Evolutionary conservation across 2,797 vertebrate species (phyloP).

Genomic region (Rhincodon typus): DNA sequence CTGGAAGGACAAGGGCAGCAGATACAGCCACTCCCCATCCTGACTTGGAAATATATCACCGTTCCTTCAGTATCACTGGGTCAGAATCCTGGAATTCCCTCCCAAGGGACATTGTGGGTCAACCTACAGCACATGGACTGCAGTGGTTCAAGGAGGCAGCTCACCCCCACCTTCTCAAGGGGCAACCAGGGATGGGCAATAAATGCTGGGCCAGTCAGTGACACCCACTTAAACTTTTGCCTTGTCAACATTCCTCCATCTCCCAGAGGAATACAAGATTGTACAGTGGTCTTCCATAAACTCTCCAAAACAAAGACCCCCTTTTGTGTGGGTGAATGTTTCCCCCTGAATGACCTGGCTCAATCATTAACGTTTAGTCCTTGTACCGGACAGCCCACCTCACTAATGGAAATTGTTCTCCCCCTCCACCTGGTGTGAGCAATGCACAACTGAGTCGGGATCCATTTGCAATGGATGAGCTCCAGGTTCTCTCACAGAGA

Average conservation of each 20-base stretch:
- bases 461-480: background rate
- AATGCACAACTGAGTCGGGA: background rate
- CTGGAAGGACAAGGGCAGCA: background rate
- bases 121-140: background rate
- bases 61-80: background rate
- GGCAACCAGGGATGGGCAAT: background rate
- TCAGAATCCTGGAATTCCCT: background rate
- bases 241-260: too few relatives aligned
- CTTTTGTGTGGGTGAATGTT: background rate
- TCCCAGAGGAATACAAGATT: background rate
- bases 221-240: background rate
- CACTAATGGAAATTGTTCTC: background rate
- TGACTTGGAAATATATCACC: background rate
- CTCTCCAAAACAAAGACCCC: background rate
- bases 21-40: background rate
- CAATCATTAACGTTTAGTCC: too few relatives aligned
- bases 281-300: too few relatives aligned
- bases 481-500: background rate
- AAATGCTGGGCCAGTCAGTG: background rate
- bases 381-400: background rate
- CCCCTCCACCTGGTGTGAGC: background rate
- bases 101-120: background rate
- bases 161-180: background rate
- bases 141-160: background rate
- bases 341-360: background rate